Base-by-base conservation (phyloP, 2,113 vertebrate species). In the Lamprotornis superbus region DNA sequence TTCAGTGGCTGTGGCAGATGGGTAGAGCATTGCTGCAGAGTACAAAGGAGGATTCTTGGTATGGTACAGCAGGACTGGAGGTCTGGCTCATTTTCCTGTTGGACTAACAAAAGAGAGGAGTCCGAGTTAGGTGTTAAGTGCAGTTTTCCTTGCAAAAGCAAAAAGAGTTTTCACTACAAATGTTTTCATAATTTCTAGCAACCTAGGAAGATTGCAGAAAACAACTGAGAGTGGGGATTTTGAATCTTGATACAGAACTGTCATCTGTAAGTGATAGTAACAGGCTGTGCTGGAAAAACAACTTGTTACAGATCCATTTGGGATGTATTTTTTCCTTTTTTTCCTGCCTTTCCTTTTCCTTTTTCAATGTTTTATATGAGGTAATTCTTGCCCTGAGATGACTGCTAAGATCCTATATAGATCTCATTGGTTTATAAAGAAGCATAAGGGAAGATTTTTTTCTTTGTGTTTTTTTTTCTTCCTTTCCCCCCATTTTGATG, bases 401-500 rank as follows among this genome's bases (percentile, higher is more conserved):
- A 12, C 33, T 79, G 19, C 13, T 80, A 65, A 80, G 13, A 46
- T 28, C 28, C 16, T 60, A 22, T 18, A 35, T 35, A 67, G 16
- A 63, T 47, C 3, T 71, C 11, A 52, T 11, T 47, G 4, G 21
- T 76, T 61, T 60, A 27, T 39, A 73, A 79, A 37, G 35, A 28
- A 60, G 15, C 5, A 11, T 27, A 55, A 53, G 9, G 8, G 11
- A 63, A 79, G 35, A 39, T 33, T 21, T 64, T 75, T 57, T 16
- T 7, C 3, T 57, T 13, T 7, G 4, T 9, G 1, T 1, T 7
- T 47, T 2, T 71, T 53, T 46, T 59, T 39, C 33, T 24, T 1
- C 3, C 4, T 18, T 37, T 5, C 6, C 12, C 16, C 21, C 6
- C 15, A 14, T 50, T 75, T 69, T 73, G 64, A 33, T 22, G 37